Percentiles rank a stretch among this genome's conserved stretches.
phyloP scores from a whole-genome alignment of 92 coral and sea anemone species.

The Pocillopora meandrina region DNA sequence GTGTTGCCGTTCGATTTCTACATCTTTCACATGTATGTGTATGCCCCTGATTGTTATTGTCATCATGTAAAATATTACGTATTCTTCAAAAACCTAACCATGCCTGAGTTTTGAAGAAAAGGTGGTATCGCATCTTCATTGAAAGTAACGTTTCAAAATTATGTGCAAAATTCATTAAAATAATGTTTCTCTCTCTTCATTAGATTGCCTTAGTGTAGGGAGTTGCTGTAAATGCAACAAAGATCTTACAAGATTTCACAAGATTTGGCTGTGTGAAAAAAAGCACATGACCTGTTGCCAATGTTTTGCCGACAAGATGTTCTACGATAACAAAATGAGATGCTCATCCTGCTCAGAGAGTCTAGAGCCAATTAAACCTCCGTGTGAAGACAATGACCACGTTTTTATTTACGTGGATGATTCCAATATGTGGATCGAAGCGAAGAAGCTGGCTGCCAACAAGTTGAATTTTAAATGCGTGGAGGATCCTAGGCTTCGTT shows the following conservation, averaged over 20 bases:
- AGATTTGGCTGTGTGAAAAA: conserved; percentile 15
- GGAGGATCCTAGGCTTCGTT: conserved; percentile 43
- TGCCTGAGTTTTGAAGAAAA: no score
- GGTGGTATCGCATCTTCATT: no score
- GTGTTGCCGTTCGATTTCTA: no score
- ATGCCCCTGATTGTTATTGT: no score
- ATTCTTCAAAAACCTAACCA: no score
- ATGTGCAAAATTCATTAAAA: no score
- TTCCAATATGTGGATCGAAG: conserved; percentile 56
- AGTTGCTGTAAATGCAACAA: conserved; percentile 18
- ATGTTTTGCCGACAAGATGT: neutral
- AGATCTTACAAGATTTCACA: conserved; percentile 9
- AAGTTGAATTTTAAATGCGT: conserved; percentile 14
- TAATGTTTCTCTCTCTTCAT: no score
- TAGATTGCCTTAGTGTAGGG: neutral
- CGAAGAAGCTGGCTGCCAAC: conserved; percentile 36
- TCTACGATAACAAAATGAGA: neutral
- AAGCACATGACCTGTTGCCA: conserved; percentile 21
- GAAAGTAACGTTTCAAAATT: no score
- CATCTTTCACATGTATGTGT: no score
- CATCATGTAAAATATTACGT: no score
- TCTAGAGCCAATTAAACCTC: neutral
- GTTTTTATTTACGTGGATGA: conserved; percentile 56
- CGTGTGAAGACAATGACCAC: neutral
- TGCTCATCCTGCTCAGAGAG: neutral